A percentile compares a stretch with the other conserved stretches of the same genome.
Evolutionary conservation across 2,113 vertebrate species (phyloP).

Genomic region (Otocyon megalotis): DNA sequence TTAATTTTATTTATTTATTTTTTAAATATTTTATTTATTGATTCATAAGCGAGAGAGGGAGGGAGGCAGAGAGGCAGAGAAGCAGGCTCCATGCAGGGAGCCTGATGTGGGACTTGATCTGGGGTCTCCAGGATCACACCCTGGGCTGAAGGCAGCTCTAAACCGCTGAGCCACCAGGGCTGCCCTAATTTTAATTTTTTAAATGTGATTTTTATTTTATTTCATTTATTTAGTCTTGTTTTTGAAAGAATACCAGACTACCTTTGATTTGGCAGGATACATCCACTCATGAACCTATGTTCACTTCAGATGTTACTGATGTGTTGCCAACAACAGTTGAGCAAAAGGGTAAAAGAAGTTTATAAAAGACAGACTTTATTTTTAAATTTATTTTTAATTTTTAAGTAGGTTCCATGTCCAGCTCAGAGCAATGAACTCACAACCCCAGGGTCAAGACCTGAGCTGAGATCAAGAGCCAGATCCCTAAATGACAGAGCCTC

Average conservation of each 20-base stretch:
- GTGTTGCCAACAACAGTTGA: background rate
- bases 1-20: background rate
- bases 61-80: too few relatives aligned
- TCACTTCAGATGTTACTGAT: slow-evolving; percentile 46
- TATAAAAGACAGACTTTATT: slow-evolving; percentile 47
- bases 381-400: background rate
- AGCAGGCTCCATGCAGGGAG: too few relatives aligned
- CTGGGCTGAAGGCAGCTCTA: too few relatives aligned
- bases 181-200: background rate
- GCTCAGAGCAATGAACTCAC: background rate
- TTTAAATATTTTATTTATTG: background rate
- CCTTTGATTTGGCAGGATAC: slow-evolving; percentile 45
- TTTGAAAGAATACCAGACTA: slow-evolving; percentile 48
- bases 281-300: background rate
- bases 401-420: background rate
- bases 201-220: background rate
- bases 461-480: background rate
- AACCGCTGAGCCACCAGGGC: too few relatives aligned
- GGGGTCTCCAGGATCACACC: too few relatives aligned
- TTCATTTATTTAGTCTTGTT: background rate
- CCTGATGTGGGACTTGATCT: too few relatives aligned
- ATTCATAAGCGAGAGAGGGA: too few relatives aligned
- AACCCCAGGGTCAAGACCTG: background rate
- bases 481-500: background rate
- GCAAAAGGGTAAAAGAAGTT: slow-evolving; percentile 14